These are phyloP conservation scores for Pimpla rufipes DNA, from an alignment of 2,888 invertebrate genomes.

Conservation along the genomic window DNA sequence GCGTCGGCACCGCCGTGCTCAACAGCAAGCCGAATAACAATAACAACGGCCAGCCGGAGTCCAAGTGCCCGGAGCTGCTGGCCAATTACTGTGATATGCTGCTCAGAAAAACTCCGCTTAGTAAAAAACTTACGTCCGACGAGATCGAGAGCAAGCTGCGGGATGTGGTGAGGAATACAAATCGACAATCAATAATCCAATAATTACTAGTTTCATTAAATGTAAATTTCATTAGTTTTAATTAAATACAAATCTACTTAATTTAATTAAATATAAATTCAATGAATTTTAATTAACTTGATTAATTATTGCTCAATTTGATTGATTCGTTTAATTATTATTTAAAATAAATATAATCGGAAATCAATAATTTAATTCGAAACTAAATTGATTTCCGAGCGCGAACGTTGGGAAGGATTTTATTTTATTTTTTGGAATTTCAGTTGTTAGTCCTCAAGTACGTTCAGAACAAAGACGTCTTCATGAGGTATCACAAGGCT, in stretches of 20 bases:
- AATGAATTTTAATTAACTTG: conserved; percentile 17
- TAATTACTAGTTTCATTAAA: conserved; percentile 4
- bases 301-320: no score
- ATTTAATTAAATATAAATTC: conserved; percentile 41
- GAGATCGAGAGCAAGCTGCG: conserved; percentile 97
- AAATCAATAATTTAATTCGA: no score
- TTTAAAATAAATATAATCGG: no score
- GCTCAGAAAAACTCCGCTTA: conserved; percentile 97
- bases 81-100: conserved; percentile 99
- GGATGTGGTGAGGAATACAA: conserved; percentile 91
- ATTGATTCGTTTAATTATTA: no score
- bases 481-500: conserved; percentile 99
- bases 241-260: no score
- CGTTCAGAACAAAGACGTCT: conserved; percentile 99
- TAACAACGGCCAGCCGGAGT: conserved; percentile 91
- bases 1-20: conserved; percentile 87
- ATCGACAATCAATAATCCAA: no score
- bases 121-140: conserved; percentile 97
- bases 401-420: neutral
- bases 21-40: conserved; percentile 81
- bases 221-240: no score
- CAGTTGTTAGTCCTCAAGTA: conserved; percentile 97
- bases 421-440: conserved; percentile 75
- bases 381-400: no score
- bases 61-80: conserved; percentile 98